Percentiles rank a stretch among this genome's conserved stretches.
These are phyloP conservation scores for Agapornis canus DNA, from an alignment of 2,797 vertebrate species.

Conservation along the genomic window DNA sequence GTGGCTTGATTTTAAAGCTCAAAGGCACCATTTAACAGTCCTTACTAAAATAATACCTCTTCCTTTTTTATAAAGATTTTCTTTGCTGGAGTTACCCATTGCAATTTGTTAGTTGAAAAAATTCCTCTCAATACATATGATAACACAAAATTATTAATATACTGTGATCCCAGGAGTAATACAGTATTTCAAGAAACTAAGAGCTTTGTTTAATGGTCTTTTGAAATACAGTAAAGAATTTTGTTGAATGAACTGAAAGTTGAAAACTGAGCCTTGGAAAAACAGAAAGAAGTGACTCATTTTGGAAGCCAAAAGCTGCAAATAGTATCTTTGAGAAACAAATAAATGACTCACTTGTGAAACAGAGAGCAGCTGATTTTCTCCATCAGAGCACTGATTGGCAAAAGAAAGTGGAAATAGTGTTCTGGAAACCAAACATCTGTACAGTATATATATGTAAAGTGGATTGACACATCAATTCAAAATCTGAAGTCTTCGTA, in stretches of 20 bases:
- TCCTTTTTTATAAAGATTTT: not conserved
- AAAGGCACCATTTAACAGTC: not conserved
- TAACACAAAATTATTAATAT: not conserved
- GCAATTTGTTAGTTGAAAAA: not conserved
- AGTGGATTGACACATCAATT: not conserved
- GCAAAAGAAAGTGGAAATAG: not conserved
- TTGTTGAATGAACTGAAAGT: not conserved
- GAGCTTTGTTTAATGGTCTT: not conserved
- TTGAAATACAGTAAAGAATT: not conserved
- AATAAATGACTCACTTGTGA: not conserved
- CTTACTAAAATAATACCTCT: not conserved
- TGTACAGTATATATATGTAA: not conserved
- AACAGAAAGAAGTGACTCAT: not conserved
- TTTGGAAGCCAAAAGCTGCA: not conserved
- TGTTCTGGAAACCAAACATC: not conserved
- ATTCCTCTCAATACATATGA: not conserved
- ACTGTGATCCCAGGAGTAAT: not conserved
- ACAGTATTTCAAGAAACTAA: not conserved
- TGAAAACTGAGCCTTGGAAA: not conserved
- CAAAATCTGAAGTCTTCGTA: not conserved
- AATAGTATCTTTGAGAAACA: not conserved
- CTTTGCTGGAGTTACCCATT: not conserved
- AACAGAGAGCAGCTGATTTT: not conserved
- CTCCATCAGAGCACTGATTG: not conserved
- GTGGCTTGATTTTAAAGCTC: not conserved